A percentile compares a stretch with the other conserved stretches of the same genome.
Conservation (phyloP, 2,113 vertebrate species). For the Typhlomys cinereus region DNA sequence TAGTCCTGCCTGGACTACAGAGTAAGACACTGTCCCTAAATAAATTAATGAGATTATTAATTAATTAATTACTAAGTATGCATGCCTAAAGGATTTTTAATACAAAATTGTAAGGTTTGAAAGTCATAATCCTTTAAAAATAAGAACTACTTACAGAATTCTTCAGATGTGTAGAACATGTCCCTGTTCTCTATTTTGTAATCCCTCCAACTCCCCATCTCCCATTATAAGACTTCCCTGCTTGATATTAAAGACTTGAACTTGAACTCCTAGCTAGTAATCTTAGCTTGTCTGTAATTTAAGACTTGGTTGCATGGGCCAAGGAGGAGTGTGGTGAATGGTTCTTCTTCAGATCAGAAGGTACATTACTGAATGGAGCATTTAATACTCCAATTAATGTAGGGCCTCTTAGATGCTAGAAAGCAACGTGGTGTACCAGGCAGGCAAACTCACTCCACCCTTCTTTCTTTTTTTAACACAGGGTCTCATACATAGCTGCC, state of each 20-base stretch:
- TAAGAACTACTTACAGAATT: neutral
- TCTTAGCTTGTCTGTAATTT: neutral
- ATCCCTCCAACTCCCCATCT: no score
- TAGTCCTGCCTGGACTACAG: neutral
- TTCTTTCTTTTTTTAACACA: neutral
- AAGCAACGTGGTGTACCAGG: neutral
- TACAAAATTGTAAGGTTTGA: neutral
- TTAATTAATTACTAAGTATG: neutral
- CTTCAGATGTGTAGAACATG: neutral
- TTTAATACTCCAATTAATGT: neutral
- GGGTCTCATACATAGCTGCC: neutral
- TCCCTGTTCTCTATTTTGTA: neutral
- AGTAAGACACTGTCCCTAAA: neutral
- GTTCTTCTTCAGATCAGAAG: neutral
- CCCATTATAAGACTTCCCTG: no score
- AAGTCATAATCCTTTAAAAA: neutral
- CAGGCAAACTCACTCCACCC: no score
- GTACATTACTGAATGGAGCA: neutral
- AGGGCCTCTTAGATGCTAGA: neutral
- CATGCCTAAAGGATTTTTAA: slow-evolving; percentile 7
- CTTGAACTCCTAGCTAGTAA: no score
- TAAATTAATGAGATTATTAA: neutral
- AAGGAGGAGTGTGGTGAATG: neutral
- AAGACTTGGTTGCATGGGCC: neutral
- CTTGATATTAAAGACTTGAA: no score